Evolutionary conservation across 2,888 invertebrate genomes (phyloP), one percentile per base, ranked within the genome.

Genomic region (Pogonocherus hispidulus): DNA sequence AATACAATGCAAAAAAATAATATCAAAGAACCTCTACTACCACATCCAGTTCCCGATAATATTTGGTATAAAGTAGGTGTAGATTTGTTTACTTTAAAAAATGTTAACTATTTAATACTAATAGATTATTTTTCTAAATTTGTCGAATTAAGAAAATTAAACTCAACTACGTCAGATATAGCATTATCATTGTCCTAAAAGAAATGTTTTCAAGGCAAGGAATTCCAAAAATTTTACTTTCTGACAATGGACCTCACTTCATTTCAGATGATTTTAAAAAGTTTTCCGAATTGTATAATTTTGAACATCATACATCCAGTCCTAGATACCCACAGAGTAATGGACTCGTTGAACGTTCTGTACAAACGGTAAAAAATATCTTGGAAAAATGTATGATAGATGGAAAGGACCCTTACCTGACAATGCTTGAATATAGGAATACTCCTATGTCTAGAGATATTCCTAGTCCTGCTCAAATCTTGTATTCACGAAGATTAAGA

Each of bases 41-140:
- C 6, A 6, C 32, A 54, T 9, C 9, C 9, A 18, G 18, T 54
- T 9, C 14, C 27, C 5, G 11, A 54, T 14, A 11, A 8, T 1
- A 14, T 19, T 16, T 54, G 32, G 32, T 8, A 54, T 9, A 54
- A 27, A 32, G 18, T 54, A n/a, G 52, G 14, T 2, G n/a, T 8
- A 1, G 52, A 52, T 52, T 5, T 52, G 1, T 23, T 52, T 14
- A 3, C 11, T 6, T 6, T 27, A 14, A n/a, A 52, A 3, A 52
- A 52, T 23, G 11, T 14, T n/a, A n/a, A 22, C 4, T 52, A 27
- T 27, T 23, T 52, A 27, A n/a, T 52, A 23, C n/a, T 52, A 1
- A 16, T n/a, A n/a, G 52, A 52, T 11, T 27, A 27, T 16, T 52
- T n/a, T 14, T 52, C 52, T 3, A 52, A 27, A 27, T 52, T 16